Percentiles rank a stretch among this genome's conserved stretches.
These are phyloP conservation scores for Harmothoe impar DNA, from an alignment of 2,888 invertebrate species.

Conservation along the genomic window DNA sequence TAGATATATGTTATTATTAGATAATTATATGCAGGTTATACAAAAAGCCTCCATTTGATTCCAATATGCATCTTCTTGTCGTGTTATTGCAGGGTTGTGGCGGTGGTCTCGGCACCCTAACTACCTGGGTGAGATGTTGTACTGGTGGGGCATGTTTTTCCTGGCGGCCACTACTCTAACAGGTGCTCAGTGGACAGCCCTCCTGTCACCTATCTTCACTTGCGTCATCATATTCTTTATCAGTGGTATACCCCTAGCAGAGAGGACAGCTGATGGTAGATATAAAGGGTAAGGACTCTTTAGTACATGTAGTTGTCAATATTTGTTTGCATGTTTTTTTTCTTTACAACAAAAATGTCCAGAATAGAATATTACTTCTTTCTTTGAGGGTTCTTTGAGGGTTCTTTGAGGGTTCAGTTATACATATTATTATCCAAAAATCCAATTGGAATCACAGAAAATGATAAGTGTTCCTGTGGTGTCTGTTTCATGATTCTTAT, in stretches of 20 bases:
- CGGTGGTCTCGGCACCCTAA: conserved; percentile 95
- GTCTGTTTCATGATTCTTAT: background rate
- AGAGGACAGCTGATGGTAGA: conserved; percentile 93
- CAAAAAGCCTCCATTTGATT: no score
- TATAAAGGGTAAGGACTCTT: conserved; percentile 89
- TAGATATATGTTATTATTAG: no score
- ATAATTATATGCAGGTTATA: no score
- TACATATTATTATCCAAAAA: no score
- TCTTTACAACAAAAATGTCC: no score
- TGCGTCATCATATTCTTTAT: conserved; percentile 93
- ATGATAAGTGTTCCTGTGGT: no score
- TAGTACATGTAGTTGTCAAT: no score
- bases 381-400: no score
- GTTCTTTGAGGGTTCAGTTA: no score
- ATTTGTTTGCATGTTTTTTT: background rate
- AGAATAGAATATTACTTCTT: no score
- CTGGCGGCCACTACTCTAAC: conserved; percentile 92
- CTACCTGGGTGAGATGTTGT: conserved; percentile 95
- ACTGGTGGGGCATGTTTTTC: conserved; percentile 97
- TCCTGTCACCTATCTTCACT: conserved; percentile 93
- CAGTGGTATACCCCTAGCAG: conserved; percentile 94
- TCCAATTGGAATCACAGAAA: no score
- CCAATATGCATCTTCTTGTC: no score
- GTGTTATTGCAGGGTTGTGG: conserved; percentile 86
- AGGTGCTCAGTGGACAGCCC: conserved; percentile 93